Percentiles rank a stretch among this genome's conserved stretches.
phyloP scores from a whole-genome alignment of 1,140 invertebrate genomes.

The Anoplolepis gracilipes region DNA sequence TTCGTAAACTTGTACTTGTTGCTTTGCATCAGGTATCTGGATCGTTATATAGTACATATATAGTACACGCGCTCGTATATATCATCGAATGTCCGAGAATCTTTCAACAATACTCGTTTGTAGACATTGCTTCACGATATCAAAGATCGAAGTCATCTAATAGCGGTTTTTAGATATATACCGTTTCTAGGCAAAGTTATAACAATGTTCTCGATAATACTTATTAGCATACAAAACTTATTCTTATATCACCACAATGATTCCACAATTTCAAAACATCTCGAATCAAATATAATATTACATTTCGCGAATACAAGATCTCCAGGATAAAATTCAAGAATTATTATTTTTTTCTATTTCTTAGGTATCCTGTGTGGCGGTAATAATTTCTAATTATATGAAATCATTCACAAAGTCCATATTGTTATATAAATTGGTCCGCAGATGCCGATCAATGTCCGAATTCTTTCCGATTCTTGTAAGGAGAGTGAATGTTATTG shows the following conservation, averaged over 20 bases:
- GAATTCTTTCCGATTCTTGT: constrained; percentile 23
- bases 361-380: constrained; percentile 3
- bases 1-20: constrained; percentile 56
- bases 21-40: constrained; percentile 60
- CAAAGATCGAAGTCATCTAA: background rate
- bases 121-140: background rate
- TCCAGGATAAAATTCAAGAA: background rate
- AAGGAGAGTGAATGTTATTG: constrained; percentile 22
- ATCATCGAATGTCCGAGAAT: constrained; percentile 32
- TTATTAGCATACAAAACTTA: constrained; percentile 5
- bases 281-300: background rate
- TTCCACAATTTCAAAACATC: constrained; percentile 1
- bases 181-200: background rate
- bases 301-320: background rate
- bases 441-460: constrained; percentile 34
- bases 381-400: constrained; percentile 8
- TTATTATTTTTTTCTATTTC: background rate
- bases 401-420: background rate
- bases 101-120: constrained; percentile 21
- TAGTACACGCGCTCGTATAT: constrained; percentile 14
- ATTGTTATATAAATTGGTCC: constrained; percentile 38
- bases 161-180: background rate
- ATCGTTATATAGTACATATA: constrained; percentile 50
- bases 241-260: constrained; percentile 15
- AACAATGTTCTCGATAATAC: background rate